phyloP scores from a whole-genome alignment of 2,113 vertebrate species.

The Xerus inauris region DNA sequence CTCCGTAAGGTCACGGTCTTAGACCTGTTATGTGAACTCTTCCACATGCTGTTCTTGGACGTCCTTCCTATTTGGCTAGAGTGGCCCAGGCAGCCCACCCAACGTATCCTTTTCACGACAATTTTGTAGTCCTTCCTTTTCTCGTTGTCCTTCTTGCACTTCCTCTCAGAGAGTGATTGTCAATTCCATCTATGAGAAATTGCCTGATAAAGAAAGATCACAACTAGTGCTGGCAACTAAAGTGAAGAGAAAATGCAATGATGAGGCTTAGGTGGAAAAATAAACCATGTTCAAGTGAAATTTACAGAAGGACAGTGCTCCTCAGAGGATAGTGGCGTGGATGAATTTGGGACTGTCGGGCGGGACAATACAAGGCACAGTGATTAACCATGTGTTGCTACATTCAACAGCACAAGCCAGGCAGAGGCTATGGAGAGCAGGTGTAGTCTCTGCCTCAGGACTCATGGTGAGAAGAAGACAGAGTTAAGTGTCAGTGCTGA shows the following conservation, averaged over 20 bases:
- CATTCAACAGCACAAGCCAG: not conserved
- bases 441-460: not conserved
- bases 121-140: not conserved
- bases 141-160: not conserved
- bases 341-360: fast-evolving
- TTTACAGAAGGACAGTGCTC: not conserved
- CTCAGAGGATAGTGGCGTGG: fast-evolving
- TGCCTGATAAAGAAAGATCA: not conserved
- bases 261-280: not conserved
- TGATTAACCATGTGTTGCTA: not conserved
- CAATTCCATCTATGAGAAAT: not conserved
- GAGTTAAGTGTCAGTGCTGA: not conserved
- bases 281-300: not conserved
- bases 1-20: not conserved
- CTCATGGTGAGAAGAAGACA: not conserved
- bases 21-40: not conserved
- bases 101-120: not conserved
- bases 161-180: not conserved
- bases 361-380: not conserved
- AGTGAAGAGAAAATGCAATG: not conserved
- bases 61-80: not conserved
- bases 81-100: not conserved
- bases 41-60: not conserved
- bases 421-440: too few species aligned
- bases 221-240: not conserved